Evolutionary conservation across 2,888 invertebrate genomes (phyloP), one percentile per base, ranked within the genome.

Genomic region (Kryphioiulus occultus): DNA sequence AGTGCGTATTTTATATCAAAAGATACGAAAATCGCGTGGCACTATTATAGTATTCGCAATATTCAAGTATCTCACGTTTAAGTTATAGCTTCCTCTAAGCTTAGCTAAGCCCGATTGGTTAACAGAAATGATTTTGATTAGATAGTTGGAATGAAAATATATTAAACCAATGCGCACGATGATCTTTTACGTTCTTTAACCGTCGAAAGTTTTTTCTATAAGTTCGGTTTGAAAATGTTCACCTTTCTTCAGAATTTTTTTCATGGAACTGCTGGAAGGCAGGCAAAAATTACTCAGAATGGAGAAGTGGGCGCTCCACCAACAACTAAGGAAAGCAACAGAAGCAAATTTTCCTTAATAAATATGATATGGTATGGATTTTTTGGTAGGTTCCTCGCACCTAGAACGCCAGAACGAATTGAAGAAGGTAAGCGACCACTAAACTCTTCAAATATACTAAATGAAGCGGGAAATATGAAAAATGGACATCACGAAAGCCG

Each of bases 241-340:
- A 12, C 68, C 9, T 68, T 68, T 26, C 26, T 68, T 22, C 68
- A 26, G n/a, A 68, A 68, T 68, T 68, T 68, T 5, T 12, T 68
- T 5, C 68, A 68, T 10, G 68, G 68, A 68, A 5, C n/a, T 26
- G 9, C 12, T 26, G 26, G 26, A 26, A 68, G 26, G 26, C 68
- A 22, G 10, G 68, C 68, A 26, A 68, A 12, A 68, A 68, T 68
- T 68, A 68, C 68, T 68, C 68, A 68, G 26, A 68, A 68, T 68
- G 68, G 68, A 68, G 68, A 68, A 68, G 10, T 68, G 68, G 68
- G 68, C 22, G 68, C 10, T n/a, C 68, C 68, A 68, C 68, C 68
- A 68, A 68, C 68, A 59, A n/a, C 7, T 19, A 59, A 59, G 59
- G 59, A 59, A 9, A 59, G n/a, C 19, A 59, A 59, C 2, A 59